A percentile compares a stretch with the other conserved stretches of the same genome.
Conservation (phyloP, 1,140 invertebrate genomes). For the Dolichoris vasculosae region DNA sequence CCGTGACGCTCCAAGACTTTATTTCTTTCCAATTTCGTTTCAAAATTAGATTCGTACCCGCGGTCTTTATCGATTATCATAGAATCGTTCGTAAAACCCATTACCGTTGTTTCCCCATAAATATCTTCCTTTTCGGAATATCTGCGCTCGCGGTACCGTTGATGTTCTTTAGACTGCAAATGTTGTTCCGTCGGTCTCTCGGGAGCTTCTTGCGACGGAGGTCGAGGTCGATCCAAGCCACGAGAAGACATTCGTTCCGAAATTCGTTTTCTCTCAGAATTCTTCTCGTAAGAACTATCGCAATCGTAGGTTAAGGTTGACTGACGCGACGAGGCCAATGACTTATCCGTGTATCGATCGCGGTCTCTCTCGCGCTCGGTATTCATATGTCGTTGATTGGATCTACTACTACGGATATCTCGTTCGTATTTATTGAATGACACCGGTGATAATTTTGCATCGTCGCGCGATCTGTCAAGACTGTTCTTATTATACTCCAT, state of each 20-base stretch:
- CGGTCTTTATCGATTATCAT: slow-evolving; percentile 68
- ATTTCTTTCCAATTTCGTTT: slow-evolving; percentile 70
- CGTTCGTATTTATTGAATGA: slow-evolving; percentile 60
- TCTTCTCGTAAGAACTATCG: slow-evolving; percentile 66
- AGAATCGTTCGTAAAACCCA: slow-evolving; percentile 45
- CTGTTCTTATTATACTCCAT: slow-evolving; percentile 62
- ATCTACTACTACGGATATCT: background rate
- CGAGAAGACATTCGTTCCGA: slow-evolving; percentile 60
- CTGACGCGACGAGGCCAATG: slow-evolving; percentile 55
- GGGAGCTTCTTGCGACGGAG: slow-evolving; percentile 71
- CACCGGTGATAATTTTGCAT: slow-evolving; percentile 37
- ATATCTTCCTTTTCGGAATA: slow-evolving; percentile 72
- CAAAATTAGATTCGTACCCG: slow-evolving; percentile 73
- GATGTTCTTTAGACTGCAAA: slow-evolving; percentile 29
- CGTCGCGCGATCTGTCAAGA: slow-evolving; percentile 39
- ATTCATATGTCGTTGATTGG: slow-evolving; percentile 47
- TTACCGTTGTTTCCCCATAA: slow-evolving; percentile 65
- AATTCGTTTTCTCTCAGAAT: slow-evolving; percentile 61
- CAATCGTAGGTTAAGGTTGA: slow-evolving; percentile 59
- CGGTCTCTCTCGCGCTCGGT: slow-evolving; percentile 56
- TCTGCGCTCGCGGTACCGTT: slow-evolving; percentile 60
- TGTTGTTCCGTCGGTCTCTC: slow-evolving; percentile 63
- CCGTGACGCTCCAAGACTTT: slow-evolving; percentile 69
- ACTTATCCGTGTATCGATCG: slow-evolving; percentile 65
- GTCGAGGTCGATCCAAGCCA: slow-evolving; percentile 67